Percentiles rank a stretch among this genome's conserved stretches.
Evolutionary conservation across 2,888 invertebrate species (phyloP).

Genomic region (Desoria tigrina): DNA sequence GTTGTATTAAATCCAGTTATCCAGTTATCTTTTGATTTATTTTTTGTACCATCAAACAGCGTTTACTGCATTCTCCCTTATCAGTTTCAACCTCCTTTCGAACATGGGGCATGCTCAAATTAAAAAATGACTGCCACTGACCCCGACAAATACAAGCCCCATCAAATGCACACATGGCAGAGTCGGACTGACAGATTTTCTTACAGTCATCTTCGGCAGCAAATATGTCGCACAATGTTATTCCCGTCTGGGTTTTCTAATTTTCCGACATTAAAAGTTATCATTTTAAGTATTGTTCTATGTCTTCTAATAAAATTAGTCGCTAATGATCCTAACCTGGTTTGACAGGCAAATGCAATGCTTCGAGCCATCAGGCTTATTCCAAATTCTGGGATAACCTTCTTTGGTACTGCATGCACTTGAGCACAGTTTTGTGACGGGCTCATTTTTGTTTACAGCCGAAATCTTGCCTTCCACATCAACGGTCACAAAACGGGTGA

Average conservation of each 20-base stretch:
- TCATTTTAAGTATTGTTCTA: not conserved
- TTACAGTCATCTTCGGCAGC: slow-evolving; percentile 34
- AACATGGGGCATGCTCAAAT: slow-evolving; percentile 1
- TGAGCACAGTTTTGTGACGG: slow-evolving; percentile 22
- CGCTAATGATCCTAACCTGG: slow-evolving; percentile 17
- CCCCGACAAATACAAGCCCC: slow-evolving; percentile 35
- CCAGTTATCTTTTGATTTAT: no score
- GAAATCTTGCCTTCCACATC: slow-evolving; percentile 22
- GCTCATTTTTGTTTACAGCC: slow-evolving; percentile 24
- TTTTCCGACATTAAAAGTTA: not conserved
- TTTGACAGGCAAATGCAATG: slow-evolving; percentile 30
- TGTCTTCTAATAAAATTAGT: no score
- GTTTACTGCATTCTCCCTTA: slow-evolving; percentile 27
- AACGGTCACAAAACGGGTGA: slow-evolving; percentile 24
- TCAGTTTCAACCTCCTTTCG: slow-evolving; percentile 28
- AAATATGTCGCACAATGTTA: slow-evolving; percentile 36
- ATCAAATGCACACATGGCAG: slow-evolving; percentile 38
- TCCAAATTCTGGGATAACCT: slow-evolving; percentile 33
- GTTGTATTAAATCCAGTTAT: not conserved
- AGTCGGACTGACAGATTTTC: slow-evolving; percentile 21
- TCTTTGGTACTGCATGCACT: slow-evolving; percentile 31
- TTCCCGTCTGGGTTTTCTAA: slow-evolving; percentile 27
- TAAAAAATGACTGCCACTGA: slow-evolving; percentile 24
- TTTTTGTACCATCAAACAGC: slow-evolving; percentile 28
- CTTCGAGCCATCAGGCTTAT: slow-evolving; percentile 17